Base-by-base conservation (phyloP, 2,888 invertebrate genomes). In the Drosophila atripex region DNA sequence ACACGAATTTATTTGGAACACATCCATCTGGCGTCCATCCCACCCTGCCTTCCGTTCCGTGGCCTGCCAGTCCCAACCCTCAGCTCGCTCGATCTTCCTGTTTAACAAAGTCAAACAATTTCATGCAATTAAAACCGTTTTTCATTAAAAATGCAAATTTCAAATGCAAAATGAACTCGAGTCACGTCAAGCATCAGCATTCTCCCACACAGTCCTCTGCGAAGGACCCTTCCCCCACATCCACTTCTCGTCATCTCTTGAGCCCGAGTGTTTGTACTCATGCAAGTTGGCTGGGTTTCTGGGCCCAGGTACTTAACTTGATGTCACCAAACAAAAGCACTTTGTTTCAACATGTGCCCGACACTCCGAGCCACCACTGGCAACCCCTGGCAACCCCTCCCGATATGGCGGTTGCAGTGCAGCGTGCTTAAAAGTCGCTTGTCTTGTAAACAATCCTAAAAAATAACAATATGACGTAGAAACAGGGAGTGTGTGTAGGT, bases 131-230 rank as follows among this genome's bases (percentile, higher is more conserved):
- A 88, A 85, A 83, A 78, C 74, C 86, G 83, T 83, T 87, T 88
- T 86, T 89, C 86, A 88, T 89, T 89, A 89, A 88, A 87, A 88
- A 89, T 88, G 89, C 83, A 88, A 88, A 89, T 88, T 86, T 86
- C 78, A 86, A 88, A 88, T 86, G 86, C 73, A 88, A 84, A 84
- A 75, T 77, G 74, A 76, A 85, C 85, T 86, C 75, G 68, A 80
- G 80, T 84, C 78, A 79, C 85, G 77, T 66, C 64, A 63, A 55
- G 64, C 54, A 58, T 80, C 88, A 86, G 76, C 56, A 64, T 41
- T 61, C 51, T 43, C 47, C 49, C 54, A 74, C 28, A 59, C 51
- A 69, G n/a, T n/a, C n/a, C 32, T 45, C 51, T 30, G 47, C 32
- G 32, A 50, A 64, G 57, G 56, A 38, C n/a, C 50, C 38, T 9